Conservation (phyloP, 2,113 vertebrate species). For the Antigone vipio region DNA sequence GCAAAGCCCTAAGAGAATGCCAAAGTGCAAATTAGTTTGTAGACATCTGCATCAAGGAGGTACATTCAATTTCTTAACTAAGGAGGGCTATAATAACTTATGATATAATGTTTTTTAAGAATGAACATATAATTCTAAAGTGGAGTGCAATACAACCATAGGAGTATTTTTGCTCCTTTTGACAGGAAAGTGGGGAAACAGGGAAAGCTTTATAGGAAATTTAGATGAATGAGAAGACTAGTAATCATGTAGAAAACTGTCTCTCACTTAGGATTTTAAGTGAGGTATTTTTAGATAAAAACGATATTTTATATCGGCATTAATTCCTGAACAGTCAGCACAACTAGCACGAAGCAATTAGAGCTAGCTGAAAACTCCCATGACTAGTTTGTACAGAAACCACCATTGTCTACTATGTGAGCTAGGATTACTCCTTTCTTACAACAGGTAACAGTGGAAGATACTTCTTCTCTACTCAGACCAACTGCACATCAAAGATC, state of each 20-base stretch:
- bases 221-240: not conserved
- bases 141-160: not conserved
- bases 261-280: not conserved
- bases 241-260: not conserved
- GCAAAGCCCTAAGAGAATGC: not conserved
- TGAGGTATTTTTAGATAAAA: not conserved
- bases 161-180: not conserved
- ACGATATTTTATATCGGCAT: not conserved
- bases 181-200: not conserved
- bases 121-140: not conserved
- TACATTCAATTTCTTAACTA: not conserved
- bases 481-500: not conserved
- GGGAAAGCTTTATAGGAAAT: not conserved
- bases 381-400: not conserved
- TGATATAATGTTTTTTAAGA: not conserved
- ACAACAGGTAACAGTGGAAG: not conserved
- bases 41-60: not conserved
- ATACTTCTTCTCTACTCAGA: not conserved
- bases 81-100: not conserved
- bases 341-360: not conserved
- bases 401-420: not conserved
- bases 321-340: not conserved
- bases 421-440: not conserved
- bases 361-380: not conserved
- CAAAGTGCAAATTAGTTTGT: not conserved